A percentile compares a stretch with the other conserved stretches of the same genome.
Evolutionary conservation across 2,888 invertebrate species (phyloP).

Genomic region (Erynnis tages): DNA sequence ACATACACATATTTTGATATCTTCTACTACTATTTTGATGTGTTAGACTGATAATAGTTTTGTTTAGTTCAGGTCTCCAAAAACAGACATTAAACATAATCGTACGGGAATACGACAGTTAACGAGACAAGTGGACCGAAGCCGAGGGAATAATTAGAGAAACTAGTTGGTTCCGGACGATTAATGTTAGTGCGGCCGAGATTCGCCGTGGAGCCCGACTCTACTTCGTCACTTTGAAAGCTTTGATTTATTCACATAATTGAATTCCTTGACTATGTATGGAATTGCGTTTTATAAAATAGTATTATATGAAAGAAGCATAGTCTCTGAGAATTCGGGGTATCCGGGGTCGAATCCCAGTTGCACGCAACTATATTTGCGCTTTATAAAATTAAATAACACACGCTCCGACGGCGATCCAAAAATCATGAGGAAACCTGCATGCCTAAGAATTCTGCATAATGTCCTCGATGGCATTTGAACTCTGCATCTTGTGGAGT

Average conservation of each 20-base stretch:
- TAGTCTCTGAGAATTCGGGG: background rate
- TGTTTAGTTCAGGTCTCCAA: no score
- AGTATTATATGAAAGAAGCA: background rate
- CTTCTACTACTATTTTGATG: background rate
- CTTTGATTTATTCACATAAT: constrained; percentile 39
- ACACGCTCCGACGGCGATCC: no score
- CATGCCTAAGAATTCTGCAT: no score
- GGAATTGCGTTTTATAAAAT: background rate
- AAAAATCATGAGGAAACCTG: no score
- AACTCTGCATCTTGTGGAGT: no score
- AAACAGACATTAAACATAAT: constrained; percentile 16
- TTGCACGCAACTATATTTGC: no score
- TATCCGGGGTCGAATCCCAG: no score
- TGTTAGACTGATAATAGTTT: no score
- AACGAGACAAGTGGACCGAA: constrained; percentile 31
- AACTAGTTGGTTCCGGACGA: constrained; percentile 63
- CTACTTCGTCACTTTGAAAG: constrained; percentile 43
- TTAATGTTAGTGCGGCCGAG: constrained; percentile 61
- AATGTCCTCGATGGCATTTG: no score
- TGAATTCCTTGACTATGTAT: background rate
- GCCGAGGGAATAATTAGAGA: constrained; percentile 65
- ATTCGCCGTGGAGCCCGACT: constrained; percentile 22
- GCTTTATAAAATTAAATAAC: no score
- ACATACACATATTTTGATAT: no score
- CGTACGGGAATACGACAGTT: constrained; percentile 14